phyloP scores from a whole-genome alignment of 2,888 invertebrate genomes.

The Diplazon laetatorius region DNA sequence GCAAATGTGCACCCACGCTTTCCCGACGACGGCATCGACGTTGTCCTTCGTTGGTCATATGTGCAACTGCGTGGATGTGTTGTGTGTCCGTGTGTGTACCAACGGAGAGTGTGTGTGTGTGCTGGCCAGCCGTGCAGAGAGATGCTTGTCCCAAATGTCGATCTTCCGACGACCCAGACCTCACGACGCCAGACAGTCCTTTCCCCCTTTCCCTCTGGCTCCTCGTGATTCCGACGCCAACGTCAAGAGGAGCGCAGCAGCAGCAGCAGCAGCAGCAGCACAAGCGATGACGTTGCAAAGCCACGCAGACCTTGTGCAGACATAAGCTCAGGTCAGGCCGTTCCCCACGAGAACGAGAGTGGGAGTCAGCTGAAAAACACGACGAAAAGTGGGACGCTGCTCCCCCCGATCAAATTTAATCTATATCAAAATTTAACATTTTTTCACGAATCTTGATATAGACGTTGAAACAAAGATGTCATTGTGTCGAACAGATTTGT shows the following conservation, averaged over 20 bases:
- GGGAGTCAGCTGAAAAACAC: slow-evolving; percentile 34
- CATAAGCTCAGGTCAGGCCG: slow-evolving; percentile 40
- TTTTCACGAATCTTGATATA: slow-evolving; percentile 1
- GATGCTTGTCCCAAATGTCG: slow-evolving; percentile 66
- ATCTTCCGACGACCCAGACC: slow-evolving; percentile 70
- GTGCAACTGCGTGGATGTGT: slow-evolving; percentile 3
- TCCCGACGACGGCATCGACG: slow-evolving; percentile 37
- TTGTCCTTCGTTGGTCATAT: slow-evolving; percentile 32
- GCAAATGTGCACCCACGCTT: slow-evolving; percentile 53
- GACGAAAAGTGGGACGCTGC: slow-evolving; percentile 30
- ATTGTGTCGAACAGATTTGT: too few relatives aligned
- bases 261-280: slow-evolving; percentile 9
- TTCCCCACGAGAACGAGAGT: slow-evolving; percentile 8
- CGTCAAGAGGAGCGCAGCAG: slow-evolving; percentile 41
- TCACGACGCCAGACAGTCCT: slow-evolving; percentile 68
- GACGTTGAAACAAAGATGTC: too few relatives aligned
- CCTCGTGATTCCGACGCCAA: slow-evolving; percentile 33
- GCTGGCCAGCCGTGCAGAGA: slow-evolving; percentile 20
- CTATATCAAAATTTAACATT: not conserved
- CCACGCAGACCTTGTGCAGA: slow-evolving; percentile 60
- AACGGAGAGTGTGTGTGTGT: slow-evolving; percentile 3
- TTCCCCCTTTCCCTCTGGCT: slow-evolving; percentile 58
- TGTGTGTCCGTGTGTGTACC: slow-evolving; percentile 3
- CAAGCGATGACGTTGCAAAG: slow-evolving; percentile 48
- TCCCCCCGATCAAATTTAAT: not conserved